phyloP scores from a whole-genome alignment of 1,140 invertebrate species.

The Drosophila insularis region DNA sequence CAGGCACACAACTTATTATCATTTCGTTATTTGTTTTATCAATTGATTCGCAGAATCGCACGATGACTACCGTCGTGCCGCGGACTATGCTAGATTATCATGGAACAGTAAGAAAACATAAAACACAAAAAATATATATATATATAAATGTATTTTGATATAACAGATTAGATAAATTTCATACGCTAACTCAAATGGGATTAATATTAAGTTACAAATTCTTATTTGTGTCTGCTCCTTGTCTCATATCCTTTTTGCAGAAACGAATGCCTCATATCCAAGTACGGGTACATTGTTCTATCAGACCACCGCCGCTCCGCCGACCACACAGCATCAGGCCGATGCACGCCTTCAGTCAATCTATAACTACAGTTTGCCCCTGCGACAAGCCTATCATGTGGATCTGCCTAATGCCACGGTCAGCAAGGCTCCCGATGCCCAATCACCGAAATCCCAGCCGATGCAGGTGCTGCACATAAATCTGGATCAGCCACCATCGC shows the following conservation, averaged over 20 bases:
- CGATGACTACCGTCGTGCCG: constrained; percentile 88
- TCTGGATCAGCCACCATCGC: constrained; percentile 75
- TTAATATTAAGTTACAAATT: not conserved
- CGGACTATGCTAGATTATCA: constrained; percentile 89
- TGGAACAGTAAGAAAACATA: constrained; percentile 89
- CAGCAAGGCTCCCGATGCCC: constrained; percentile 59
- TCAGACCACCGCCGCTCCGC: constrained; percentile 70
- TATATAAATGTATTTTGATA: not conserved
- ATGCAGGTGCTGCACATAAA: constrained; percentile 80
- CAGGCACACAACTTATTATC: constrained; percentile 74
- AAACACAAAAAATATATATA: constrained; percentile 20
- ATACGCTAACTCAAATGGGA: not conserved
- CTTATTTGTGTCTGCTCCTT: not conserved
- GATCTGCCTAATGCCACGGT: constrained; percentile 64
- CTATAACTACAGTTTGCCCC: constrained; percentile 66
- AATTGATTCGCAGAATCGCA: constrained; percentile 86
- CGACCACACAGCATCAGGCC: constrained; percentile 68
- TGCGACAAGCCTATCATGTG: constrained; percentile 69
- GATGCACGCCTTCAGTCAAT: constrained; percentile 69
- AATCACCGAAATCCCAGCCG: constrained; percentile 49
- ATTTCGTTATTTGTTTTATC: constrained; percentile 76
- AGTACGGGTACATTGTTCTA: constrained; percentile 75
- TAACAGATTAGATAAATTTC: not conserved
- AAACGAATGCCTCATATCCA: constrained; percentile 71
- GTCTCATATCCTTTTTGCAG: constrained; percentile 41